These are phyloP conservation scores for Andrena marginata DNA, from an alignment of 2,888 invertebrate genomes.

Conservation along the genomic window DNA sequence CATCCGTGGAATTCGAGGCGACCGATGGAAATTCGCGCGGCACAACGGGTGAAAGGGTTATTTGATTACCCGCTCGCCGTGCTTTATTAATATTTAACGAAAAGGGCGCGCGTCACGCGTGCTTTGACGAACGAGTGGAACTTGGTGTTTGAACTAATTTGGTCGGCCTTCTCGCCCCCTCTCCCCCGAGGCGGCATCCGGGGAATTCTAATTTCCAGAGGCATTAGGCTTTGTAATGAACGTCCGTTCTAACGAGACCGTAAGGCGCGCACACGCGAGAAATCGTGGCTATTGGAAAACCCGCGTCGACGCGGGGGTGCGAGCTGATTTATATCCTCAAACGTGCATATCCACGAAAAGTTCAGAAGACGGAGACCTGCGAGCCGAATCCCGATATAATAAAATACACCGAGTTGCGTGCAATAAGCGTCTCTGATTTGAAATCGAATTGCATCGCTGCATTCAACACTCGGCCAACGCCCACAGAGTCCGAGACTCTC, in stretches of 20 bases:
- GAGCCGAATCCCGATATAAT: too few species aligned
- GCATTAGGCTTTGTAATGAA: conserved; percentile 69
- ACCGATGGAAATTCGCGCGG: conserved; percentile 33
- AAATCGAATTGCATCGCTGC: not conserved
- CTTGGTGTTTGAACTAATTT: conserved; percentile 63
- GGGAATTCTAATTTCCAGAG: conserved; percentile 72
- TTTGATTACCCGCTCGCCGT: conserved; percentile 6
- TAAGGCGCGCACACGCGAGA: conserved; percentile 67
- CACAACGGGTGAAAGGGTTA: conserved; percentile 35
- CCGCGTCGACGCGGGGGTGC: conserved; percentile 37
- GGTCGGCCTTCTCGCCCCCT: not conserved
- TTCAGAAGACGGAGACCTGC: not conserved
- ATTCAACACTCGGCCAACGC: conserved; percentile 11
- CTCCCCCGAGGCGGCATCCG: conserved; percentile 50
- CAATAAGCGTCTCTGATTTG: too few species aligned
- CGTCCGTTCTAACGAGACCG: conserved; percentile 69
- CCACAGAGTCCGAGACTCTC: not conserved
- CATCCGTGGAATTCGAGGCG: conserved; percentile 32
- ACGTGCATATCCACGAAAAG: conserved; percentile 15
- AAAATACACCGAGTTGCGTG: too few species aligned
- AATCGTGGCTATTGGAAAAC: conserved; percentile 67
- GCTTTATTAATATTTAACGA: conserved; percentile 53
- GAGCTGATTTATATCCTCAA: conserved; percentile 48
- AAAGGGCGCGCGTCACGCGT: conserved; percentile 33
- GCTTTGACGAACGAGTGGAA: conserved; percentile 40